A percentile compares a stretch with the other conserved stretches of the same genome.
Evolutionary conservation across 2,113 vertebrate species (phyloP).

Genomic region (Copsychus sechellarum): DNA sequence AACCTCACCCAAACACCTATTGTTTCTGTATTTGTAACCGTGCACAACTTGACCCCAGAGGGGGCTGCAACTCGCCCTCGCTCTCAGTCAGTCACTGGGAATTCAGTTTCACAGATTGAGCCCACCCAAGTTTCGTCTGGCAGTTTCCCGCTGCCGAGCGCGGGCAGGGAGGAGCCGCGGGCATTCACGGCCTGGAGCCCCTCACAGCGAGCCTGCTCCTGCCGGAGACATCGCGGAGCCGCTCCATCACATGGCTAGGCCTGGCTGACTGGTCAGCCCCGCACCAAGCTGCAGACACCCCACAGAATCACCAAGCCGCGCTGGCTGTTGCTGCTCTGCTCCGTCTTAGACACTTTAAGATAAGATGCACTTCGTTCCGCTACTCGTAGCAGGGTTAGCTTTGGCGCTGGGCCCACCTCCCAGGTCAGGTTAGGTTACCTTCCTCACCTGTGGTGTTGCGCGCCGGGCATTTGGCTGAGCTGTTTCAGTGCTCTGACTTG

Average conservation of each 20-base stretch:
- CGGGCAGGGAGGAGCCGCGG: not conserved
- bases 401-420: not conserved
- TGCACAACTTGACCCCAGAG: not conserved
- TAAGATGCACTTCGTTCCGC: accelerated
- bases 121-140: not conserved
- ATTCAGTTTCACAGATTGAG: accelerated
- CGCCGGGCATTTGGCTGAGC: not conserved
- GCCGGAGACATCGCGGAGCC: accelerated
- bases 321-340: not conserved
- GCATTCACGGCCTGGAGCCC: accelerated
- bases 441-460: not conserved
- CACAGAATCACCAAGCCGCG: not conserved
- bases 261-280: not conserved
- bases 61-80: accelerated
- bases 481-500: not conserved
- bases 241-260: too few relatives aligned
- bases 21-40: accelerated
- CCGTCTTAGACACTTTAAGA: not conserved
- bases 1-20: accelerated
- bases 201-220: accelerated
- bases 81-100: accelerated
- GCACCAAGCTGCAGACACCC: accelerated
- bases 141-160: accelerated
- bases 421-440: not conserved
- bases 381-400: not conserved